These are phyloP conservation scores for Drosophila navojoa DNA, from an alignment of 1,140 invertebrate species.

Conservation along the genomic window DNA sequence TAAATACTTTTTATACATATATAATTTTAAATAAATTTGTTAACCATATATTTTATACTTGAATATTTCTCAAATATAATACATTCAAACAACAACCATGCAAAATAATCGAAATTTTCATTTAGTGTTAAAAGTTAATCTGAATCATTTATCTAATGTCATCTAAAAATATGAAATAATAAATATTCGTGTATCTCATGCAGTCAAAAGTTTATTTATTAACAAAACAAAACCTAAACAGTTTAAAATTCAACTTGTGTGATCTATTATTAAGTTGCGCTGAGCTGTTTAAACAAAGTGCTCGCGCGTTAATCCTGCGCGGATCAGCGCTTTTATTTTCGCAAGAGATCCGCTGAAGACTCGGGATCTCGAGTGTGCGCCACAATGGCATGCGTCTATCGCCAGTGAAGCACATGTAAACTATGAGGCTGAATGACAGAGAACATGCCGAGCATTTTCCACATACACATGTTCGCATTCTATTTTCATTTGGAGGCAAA, in stretches of 20 bases:
- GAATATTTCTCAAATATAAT: no score
- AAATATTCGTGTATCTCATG: no score
- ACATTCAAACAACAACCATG: neutral
- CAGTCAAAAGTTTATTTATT: neutral
- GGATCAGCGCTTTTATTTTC: conserved; percentile 36
- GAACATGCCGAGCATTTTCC: conserved; percentile 72
- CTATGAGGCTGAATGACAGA: conserved; percentile 60
- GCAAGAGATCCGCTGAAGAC: conserved; percentile 15
- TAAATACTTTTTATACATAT: no score
- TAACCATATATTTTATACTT: no score
- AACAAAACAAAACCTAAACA: neutral
- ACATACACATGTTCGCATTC: conserved; percentile 74
- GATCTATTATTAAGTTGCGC: conserved; percentile 11
- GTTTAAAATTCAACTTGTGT: neutral
- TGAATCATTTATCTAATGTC: neutral
- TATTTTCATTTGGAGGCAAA: conserved; percentile 63
- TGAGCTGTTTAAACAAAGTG: conserved; percentile 15
- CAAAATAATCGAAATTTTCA: neutral
- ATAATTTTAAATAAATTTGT: no score
- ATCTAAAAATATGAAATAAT: no score
- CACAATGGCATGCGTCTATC: conserved; percentile 57
- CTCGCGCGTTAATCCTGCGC: conserved; percentile 27
- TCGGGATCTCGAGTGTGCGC: neutral
- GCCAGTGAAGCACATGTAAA: conserved; percentile 52
- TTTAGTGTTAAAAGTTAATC: neutral